Base-by-base conservation (phyloP, 2,113 vertebrate species). In the Tenebrosternarchus preto region DNA sequence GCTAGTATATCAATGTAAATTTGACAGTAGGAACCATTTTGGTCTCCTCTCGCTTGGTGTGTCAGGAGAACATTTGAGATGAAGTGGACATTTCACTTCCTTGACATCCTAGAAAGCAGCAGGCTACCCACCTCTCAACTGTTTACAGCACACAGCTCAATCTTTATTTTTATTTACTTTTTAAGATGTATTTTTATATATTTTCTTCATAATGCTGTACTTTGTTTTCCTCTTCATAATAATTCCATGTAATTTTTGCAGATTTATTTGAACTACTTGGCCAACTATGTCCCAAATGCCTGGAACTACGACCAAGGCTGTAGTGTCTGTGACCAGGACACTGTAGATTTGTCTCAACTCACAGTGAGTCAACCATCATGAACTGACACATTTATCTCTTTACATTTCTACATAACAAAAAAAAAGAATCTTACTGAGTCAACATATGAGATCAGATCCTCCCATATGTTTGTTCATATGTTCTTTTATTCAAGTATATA, bases 251-350 rank as follows among this genome's bases (percentile, higher is more conserved):
- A 46, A 85, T 85, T 67, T 3, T 82, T 50, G 83, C 90, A 99
- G 98, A 93, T 98, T 86, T 95, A 96, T 80, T 89, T 99, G 82
- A 98, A 98, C 90, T 97, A 97, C 88, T 93, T 99, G 84, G 93
- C 91, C 82, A 99, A 99, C 91, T 99, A 99, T 77, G 90, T 99
- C 46, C 98, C 98, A 70, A 95, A 97, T 83, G 86, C 90, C 24
- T 99, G 98, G 98, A 98, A 95, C 76, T 95, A 92, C 71, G 96
- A 98, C 83, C 90, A 85, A n/a, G 96, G 96, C 82, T 99, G 98
- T 77, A 85, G 76, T 76, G 74, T 92, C 83, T 99, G 98, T 88
- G 94, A 98, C 74, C 78, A 93, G 46, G 93, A 97, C 79, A 84
- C 93, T 61, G 7, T 96, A 84, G 95, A 98, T 82, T 88, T 98